Percentiles rank a stretch among this genome's conserved stretches.
Conservation (phyloP, 2,113 vertebrate species). For the Entosphenus tridentatus region DNA sequence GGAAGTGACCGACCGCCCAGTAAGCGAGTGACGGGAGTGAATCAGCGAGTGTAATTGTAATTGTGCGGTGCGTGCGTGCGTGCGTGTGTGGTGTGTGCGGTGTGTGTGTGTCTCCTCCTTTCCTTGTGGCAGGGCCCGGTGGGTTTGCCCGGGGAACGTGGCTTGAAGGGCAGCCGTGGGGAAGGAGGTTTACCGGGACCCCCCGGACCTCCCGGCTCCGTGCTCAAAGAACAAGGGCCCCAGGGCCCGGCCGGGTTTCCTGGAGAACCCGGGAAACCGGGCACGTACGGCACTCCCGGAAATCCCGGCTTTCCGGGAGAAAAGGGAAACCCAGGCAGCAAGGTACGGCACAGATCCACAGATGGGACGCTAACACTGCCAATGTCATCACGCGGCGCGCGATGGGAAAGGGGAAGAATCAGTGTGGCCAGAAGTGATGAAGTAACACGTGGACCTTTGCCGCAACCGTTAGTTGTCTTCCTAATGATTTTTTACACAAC, state of each 20-base stretch:
- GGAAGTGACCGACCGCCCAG: too few relatives aligned
- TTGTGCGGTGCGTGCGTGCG: too few relatives aligned
- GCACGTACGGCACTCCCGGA: background rate
- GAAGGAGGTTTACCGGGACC: background rate
- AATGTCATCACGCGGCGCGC: too few relatives aligned
- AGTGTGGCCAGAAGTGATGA: too few relatives aligned
- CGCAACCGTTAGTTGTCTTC: too few relatives aligned
- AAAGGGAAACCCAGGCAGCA: background rate
- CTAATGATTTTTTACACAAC: too few relatives aligned
- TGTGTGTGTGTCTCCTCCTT: background rate
- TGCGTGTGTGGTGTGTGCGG: too few relatives aligned
- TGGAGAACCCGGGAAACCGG: slow-evolving; percentile 1
- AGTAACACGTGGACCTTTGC: too few relatives aligned
- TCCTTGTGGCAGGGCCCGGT: background rate
- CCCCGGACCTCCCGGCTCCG: background rate
- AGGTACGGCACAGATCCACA: background rate
- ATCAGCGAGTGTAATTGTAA: too few relatives aligned
- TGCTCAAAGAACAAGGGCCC: background rate
- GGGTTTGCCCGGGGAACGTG: background rate
- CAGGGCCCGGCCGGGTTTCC: background rate
- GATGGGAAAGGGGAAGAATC: too few relatives aligned
- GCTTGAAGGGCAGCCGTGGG: background rate
- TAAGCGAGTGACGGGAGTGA: too few relatives aligned
- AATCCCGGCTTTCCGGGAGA: background rate
- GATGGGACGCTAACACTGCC: too few relatives aligned